Conservation (phyloP, 2,888 invertebrate species). For the Meloe dianella region DNA sequence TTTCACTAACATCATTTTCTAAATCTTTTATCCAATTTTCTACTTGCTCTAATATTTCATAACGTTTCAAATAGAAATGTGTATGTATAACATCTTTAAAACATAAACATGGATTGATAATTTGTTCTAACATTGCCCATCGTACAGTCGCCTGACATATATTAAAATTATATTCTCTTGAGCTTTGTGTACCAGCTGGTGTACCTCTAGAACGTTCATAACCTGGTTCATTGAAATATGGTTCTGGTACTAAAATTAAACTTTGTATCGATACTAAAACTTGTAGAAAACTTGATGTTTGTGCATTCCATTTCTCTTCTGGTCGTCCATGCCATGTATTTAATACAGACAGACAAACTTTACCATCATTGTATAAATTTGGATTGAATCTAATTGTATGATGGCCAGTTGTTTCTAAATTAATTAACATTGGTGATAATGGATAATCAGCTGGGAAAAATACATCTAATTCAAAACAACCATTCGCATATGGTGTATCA, state of each 20-base stretch:
- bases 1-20: slow-evolving; percentile 72
- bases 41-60: slow-evolving; percentile 87
- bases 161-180: slow-evolving; percentile 93
- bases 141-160: slow-evolving; percentile 93
- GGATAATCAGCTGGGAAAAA: slow-evolving; percentile 80
- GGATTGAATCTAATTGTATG: slow-evolving; percentile 92
- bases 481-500: slow-evolving; percentile 91
- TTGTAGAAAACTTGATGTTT: slow-evolving; percentile 92
- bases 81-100: slow-evolving; percentile 92
- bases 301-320: slow-evolving; percentile 97
- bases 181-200: slow-evolving; percentile 85
- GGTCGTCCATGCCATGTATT: slow-evolving; percentile 97
- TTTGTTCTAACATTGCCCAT: slow-evolving; percentile 96
- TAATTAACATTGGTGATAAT: slow-evolving; percentile 83
- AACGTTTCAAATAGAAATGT: slow-evolving; percentile 93
- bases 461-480: slow-evolving; percentile 90
- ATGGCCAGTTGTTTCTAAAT: slow-evolving; percentile 87
- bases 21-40: slow-evolving; percentile 90
- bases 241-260: slow-evolving; percentile 88
- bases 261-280: slow-evolving; percentile 93
- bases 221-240: slow-evolving; percentile 94
- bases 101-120: slow-evolving; percentile 87
- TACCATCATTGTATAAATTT: slow-evolving; percentile 93
- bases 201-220: slow-evolving; percentile 91
- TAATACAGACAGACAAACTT: slow-evolving; percentile 91